A percentile compares a stretch with the other conserved stretches of the same genome.
These are phyloP conservation scores for Aphodius sticticus DNA, from an alignment of 2,888 invertebrate species.

Conservation along the genomic window DNA sequence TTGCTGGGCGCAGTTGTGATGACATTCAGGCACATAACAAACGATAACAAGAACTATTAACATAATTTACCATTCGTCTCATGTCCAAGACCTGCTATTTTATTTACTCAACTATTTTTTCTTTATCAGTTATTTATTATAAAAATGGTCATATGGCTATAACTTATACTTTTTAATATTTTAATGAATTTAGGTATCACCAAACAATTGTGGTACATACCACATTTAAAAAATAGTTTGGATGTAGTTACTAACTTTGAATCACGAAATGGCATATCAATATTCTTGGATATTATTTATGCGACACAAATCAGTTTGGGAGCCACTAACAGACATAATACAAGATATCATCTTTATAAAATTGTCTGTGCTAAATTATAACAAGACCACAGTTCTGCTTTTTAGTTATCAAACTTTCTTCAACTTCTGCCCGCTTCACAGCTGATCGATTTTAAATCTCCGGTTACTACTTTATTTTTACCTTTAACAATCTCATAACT, in stretches of 20 bases:
- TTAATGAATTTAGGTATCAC: no score
- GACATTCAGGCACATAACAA: background rate
- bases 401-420: background rate
- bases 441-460: background rate
- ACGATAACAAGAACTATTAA: background rate
- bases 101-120: no score
- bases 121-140: no score
- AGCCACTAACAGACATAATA: no score
- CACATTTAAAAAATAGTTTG: no score
- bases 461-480: background rate
- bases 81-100: background rate
- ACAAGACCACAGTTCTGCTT: background rate
- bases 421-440: background rate
- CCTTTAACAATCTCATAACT: background rate
- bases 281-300: no score
- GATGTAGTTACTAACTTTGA: no score
- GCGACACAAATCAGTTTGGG: no score
- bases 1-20: background rate
- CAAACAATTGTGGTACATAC: no score
- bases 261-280: no score
- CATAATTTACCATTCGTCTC: background rate
- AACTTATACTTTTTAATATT: no score
- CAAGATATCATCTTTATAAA: background rate
- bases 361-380: background rate
- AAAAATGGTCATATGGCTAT: no score